Base-by-base conservation (phyloP, 2,888 invertebrate genomes). In the Meta bourneti region DNA sequence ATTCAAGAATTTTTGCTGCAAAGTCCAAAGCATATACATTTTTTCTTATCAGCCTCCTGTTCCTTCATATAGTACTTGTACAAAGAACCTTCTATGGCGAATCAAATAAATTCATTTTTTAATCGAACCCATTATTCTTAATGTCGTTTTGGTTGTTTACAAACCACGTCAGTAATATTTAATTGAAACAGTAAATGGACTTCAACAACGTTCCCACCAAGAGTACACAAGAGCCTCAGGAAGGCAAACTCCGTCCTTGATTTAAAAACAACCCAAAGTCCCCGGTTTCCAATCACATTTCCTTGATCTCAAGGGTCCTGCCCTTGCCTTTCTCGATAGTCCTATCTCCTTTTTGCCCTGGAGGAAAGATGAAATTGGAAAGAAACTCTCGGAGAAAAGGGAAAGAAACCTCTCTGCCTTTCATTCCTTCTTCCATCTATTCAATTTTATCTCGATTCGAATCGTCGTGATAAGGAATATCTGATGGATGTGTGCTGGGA, bases 251-350 rank as follows among this genome's bases (percentile, higher is more conserved):
- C 8, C 5, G 19, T 19, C 48, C 48, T 74, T 74, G 74, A 74
- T 74, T 74, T 20, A 48, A 74, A 7, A 34, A 74, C 48, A 74
- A 74, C 20, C 61, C 19, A 20, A 34, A 74, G 74, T 74, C 48
- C 48, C 74, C 74, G 34, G 74, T 74, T 74, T 74, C 34, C 74
- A 74, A 74, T 74, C 74, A 74, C 74, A 74, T 74, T 74, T 20
- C 74, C 8, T 13, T 19, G 34, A 9, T 74, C 74, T 74, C 74
- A 13, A 74, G 74, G 74, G 74, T 74, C 48, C 48, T 20, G 72
- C 16, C 20, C 34, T 72, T 19, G 7, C 19, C 20, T 72, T 72
- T 19, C n/a, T 72, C 34, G 9, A 20, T 72, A 20, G 19, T 19
- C 20, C 16, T 69, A 13, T 69, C 16, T 69, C 16, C 8, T 13